phyloP scores from a whole-genome alignment of 2,113 vertebrate species.

The Cyrtonyx montezumae region DNA sequence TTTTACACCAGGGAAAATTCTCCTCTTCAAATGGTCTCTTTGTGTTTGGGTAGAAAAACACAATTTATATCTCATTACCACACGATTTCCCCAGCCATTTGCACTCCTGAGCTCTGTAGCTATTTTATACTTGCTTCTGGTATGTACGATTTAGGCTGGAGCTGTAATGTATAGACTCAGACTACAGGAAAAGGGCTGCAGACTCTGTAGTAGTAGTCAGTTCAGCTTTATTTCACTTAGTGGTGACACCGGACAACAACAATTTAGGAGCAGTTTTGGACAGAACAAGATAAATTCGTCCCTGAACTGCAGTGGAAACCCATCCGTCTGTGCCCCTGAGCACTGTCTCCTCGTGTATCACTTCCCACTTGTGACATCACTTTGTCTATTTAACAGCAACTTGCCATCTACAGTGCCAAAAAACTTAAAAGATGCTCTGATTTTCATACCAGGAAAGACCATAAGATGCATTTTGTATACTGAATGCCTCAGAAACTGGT shows the following conservation, averaged over 20 bases:
- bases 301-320: neutral
- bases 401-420: neutral
- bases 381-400: neutral
- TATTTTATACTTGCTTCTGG: neutral
- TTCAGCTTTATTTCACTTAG: neutral
- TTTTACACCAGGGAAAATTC: neutral
- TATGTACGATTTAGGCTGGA: neutral
- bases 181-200: neutral
- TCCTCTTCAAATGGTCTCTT: conserved; percentile 12
- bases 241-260: neutral
- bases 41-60: conserved; percentile 1
- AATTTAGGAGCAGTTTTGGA: neutral
- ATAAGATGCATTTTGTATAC: neutral
- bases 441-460: neutral
- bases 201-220: neutral
- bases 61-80: conserved; percentile 7
- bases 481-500: neutral
- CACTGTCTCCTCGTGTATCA: neutral
- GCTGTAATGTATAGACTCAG: neutral
- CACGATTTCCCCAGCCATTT: neutral
- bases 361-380: conserved; percentile 8
- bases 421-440: neutral
- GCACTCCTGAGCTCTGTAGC: neutral
- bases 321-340: accelerated
- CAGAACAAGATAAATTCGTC: neutral